Percentiles rank a stretch among this genome's conserved stretches.
Conservation (phyloP, 2,888 invertebrate genomes). For the Hydriomena furcata region DNA sequence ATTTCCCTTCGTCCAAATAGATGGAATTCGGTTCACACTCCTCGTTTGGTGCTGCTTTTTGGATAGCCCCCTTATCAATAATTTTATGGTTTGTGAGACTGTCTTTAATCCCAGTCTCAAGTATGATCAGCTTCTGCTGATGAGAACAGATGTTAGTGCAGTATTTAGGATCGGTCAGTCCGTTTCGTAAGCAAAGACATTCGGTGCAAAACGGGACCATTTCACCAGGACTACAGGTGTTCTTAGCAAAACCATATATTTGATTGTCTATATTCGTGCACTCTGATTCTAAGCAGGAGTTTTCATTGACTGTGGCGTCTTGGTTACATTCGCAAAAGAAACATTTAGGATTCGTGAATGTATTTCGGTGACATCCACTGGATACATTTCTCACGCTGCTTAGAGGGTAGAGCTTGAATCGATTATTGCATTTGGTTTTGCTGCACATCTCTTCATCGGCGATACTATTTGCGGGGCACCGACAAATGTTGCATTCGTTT, state of each 20-base stretch:
- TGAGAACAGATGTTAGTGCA: conserved; percentile 62
- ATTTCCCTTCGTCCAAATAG: conserved; percentile 55
- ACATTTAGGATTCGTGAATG: conserved; percentile 60
- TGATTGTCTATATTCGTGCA: conserved; percentile 51
- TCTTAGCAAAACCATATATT: conserved; percentile 42
- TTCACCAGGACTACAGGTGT: conserved; percentile 59
- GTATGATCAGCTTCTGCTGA: conserved; percentile 56
- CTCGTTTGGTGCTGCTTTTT: conserved; percentile 37
- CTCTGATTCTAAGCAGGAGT: conserved; percentile 58
- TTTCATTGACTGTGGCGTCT: conserved; percentile 54
- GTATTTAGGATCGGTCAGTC: conserved; percentile 50
- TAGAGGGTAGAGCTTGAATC: conserved; percentile 35
- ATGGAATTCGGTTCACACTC: conserved; percentile 57
- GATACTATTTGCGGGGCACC: conserved; percentile 57
- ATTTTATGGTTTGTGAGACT: conserved; percentile 38
- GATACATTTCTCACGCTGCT: conserved; percentile 39
- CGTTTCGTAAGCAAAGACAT: conserved; percentile 62
- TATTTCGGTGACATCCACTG: conserved; percentile 51
- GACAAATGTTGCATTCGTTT: conserved; percentile 62
- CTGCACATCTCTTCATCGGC: conserved; percentile 53
- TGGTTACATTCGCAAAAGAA: conserved; percentile 64
- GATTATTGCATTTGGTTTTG: conserved; percentile 43
- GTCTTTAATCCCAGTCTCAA: conserved; percentile 55
- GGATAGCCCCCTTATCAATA: conserved; percentile 47
- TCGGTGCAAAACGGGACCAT: conserved; percentile 63